Percentiles rank a stretch among this genome's conserved stretches.
Conservation (phyloP, 2,888 invertebrate species). For the Cremastinae sp. region DNA sequence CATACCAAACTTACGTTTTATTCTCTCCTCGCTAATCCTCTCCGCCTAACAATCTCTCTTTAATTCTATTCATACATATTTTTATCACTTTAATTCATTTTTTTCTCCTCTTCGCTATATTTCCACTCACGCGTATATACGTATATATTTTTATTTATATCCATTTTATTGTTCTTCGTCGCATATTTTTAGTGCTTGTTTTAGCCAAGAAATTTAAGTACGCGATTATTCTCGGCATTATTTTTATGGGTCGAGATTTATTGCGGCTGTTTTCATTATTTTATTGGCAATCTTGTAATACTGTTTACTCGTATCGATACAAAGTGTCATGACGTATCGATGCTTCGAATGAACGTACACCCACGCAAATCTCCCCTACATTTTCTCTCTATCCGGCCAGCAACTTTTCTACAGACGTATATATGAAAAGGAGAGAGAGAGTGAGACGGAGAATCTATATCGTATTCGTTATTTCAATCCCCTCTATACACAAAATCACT, state of each 20-base stretch:
- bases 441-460: conserved; percentile 17
- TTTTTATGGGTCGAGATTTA: too few species aligned
- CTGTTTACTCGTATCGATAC: too few species aligned
- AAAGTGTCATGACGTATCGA: too few species aligned
- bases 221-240: too few species aligned
- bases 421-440: conserved; percentile 12
- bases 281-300: too few species aligned
- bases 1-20: conserved; percentile 41
- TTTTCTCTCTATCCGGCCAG: conserved; percentile 12
- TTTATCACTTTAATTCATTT: conserved; percentile 6
- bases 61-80: not conserved
- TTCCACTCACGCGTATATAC: not conserved
- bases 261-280: too few species aligned
- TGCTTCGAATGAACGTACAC: too few species aligned
- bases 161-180: too few species aligned
- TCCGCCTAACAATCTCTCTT: not conserved
- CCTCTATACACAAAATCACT: not conserved
- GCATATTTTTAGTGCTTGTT: not conserved
- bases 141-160: not conserved
- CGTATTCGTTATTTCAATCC: conserved; percentile 35
- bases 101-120: conserved; percentile 2
- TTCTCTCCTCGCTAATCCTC: conserved; percentile 11
- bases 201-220: too few species aligned
- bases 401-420: conserved; percentile 2
- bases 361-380: conserved; percentile 3